These are phyloP conservation scores for Epicauta chinensis DNA, from an alignment of 1,140 invertebrate genomes.

Conservation along the genomic window DNA sequence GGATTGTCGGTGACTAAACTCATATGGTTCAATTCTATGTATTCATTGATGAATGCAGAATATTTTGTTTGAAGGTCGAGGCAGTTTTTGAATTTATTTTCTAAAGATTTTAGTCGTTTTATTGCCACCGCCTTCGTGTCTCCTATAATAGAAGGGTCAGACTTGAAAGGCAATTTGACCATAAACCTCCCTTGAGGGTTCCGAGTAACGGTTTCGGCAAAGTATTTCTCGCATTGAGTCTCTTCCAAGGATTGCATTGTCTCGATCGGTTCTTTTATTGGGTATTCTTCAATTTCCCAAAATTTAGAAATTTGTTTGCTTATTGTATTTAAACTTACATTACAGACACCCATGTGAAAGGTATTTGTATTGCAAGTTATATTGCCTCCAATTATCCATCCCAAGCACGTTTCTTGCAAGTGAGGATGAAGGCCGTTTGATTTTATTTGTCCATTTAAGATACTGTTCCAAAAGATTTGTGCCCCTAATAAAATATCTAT, in stretches of 20 bases:
- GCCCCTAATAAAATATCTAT: too few relatives aligned
- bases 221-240: slow-evolving; percentile 20
- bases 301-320: slow-evolving; percentile 11
- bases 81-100: slow-evolving; percentile 15
- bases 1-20: background rate
- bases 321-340: too few relatives aligned
- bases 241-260: slow-evolving; percentile 14
- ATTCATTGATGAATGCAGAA: slow-evolving; percentile 20
- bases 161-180: slow-evolving; percentile 23
- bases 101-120: slow-evolving; percentile 14
- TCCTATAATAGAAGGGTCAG: slow-evolving; percentile 5
- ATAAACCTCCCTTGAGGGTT: slow-evolving; percentile 15
- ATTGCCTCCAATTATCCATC: too few relatives aligned
- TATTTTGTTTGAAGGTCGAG: slow-evolving; percentile 9
- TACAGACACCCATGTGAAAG: too few relatives aligned
- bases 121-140: slow-evolving; percentile 14
- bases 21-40: slow-evolving; percentile 14
- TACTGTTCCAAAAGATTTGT: too few relatives aligned
- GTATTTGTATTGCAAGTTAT: too few relatives aligned
- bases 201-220: slow-evolving; percentile 9
- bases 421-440: too few relatives aligned
- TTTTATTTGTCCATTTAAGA: too few relatives aligned
- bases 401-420: too few relatives aligned
- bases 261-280: background rate
- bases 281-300: slow-evolving; percentile 24